Base-by-base conservation (phyloP, 2,113 vertebrate species). In the Cheirogaleus medius region DNA sequence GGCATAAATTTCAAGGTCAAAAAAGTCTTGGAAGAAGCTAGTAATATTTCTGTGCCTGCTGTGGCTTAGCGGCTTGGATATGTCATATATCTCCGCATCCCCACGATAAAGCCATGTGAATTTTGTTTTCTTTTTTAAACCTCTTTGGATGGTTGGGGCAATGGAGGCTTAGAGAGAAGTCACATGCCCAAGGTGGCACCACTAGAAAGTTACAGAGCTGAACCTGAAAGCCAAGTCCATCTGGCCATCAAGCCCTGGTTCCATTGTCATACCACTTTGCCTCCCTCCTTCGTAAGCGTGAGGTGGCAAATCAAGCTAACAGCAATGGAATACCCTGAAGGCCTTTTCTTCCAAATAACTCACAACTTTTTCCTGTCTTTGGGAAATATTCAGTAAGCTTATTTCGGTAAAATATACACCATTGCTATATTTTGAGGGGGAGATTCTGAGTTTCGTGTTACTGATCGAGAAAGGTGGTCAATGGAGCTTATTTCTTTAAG, bases 51-150 rank as follows among this genome's bases (percentile, higher is more conserved):
- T 23, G 3, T 39, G 14, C 17, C 37, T 37, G 1, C 84, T 23
- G 6, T 1, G 5, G 18, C 12, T 5, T 63, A 32, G 44, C 52
- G 39, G 42, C 37, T 71, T 52, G 44, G 14, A 1, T 29, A 1
- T 10, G 66, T 54, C 6, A 0, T 2, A 0, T 10, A 20, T 76
- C 29, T 86, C 42, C 20, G 34, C 6, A 32, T 23, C 42, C 6
- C 6, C 14, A 17, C 21, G 1, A 1, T 15, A n/a, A 39, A 68
- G 27, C n/a, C 14, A 3, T 1, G 17, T 3, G 32, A 37, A 23
- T 9, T 58, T 54, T 13, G 39, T 56, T 87, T 56, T 42, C 29
- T 32, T 83, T 74, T 27, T 18, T 5, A 73, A 56, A 15, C 34
- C 20, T 91, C 56, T 39, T 54, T 56, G 54, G 29, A 3, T 17